Base-by-base conservation (phyloP, 2,113 vertebrate genomes). In the Myrmecobius fasciatus region DNA sequence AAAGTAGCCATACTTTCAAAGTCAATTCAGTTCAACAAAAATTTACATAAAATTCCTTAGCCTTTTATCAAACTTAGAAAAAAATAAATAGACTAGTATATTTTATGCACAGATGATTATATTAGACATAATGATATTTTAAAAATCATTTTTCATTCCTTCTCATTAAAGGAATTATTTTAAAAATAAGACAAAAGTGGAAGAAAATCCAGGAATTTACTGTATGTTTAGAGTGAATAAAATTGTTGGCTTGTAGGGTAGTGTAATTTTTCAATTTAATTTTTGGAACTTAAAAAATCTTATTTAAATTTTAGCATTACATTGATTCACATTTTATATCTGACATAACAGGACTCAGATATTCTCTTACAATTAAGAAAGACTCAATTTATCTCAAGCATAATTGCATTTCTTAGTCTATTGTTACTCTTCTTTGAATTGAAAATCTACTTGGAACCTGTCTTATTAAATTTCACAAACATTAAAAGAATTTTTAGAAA, bases 261-360 rank as follows among this genome's bases (percentile, higher is more conserved):
- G 67, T 95, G 5, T 95, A 90, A 47, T 92, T 96, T 93, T 95
- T 93, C n/a, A 43, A 36, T 91, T 83, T 48, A n/a, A 92, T 7
- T 67, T 92, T 67, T 93, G 47, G 26, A 95, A 94, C 94, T 90
- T 89, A 56, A 52, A 31, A 96, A 91, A 91, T 20, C 4, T 91
- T 91, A 91, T 89, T 89, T 92, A 94, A 91, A n/a, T 60, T 97
- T 83, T 90, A 91, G 48, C 52, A 93, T n/a, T 94, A 91, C 90
- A 14, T 95, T 96, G 10, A 93, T 93, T 96, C 31, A 91, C 83
- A 94, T 94, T 91, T 96, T 94, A 49, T 93, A 43, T 93, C 28
- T 95, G 88, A 22, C 93, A 88, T 47, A 91, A 22, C 52, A 93
- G 88, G 93, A 93, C 10, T 92, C 5, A 93, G 52, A 31, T 52